phyloP scores from a whole-genome alignment of 2,113 vertebrate species.

The Helogale parvula region DNA sequence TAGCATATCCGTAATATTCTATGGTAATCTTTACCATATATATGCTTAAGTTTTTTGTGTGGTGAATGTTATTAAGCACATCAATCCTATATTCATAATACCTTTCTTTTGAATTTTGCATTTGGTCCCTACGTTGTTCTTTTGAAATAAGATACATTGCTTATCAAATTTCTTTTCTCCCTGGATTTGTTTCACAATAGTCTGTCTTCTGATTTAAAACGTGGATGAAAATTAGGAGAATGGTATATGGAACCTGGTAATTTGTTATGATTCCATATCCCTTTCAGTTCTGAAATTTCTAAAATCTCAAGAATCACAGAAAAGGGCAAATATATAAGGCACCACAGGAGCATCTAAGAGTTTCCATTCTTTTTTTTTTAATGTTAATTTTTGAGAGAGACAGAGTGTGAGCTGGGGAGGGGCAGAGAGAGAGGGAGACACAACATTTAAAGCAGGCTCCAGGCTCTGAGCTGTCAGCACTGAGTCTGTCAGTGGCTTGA shows the following conservation, averaged over 20 bases:
- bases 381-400: no score
- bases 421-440: no score
- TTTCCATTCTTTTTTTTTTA: background rate
- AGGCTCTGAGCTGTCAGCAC: no score
- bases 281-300: background rate
- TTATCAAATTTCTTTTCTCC: background rate
- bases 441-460: no score
- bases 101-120: background rate
- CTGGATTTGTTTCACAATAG: background rate
- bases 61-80: background rate
- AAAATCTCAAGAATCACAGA: background rate
- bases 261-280: background rate
- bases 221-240: background rate
- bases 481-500: no score
- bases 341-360: background rate
- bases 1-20: background rate
- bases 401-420: no score
- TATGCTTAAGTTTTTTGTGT: background rate
- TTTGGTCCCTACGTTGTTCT: background rate
- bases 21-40: background rate
- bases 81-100: background rate
- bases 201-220: background rate
- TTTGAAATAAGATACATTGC: background rate
- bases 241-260: background rate
- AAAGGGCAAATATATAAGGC: background rate